These are phyloP conservation scores for Muricea muricata DNA, from an alignment of 92 coral and sea anemone genomes.

Conservation along the genomic window DNA sequence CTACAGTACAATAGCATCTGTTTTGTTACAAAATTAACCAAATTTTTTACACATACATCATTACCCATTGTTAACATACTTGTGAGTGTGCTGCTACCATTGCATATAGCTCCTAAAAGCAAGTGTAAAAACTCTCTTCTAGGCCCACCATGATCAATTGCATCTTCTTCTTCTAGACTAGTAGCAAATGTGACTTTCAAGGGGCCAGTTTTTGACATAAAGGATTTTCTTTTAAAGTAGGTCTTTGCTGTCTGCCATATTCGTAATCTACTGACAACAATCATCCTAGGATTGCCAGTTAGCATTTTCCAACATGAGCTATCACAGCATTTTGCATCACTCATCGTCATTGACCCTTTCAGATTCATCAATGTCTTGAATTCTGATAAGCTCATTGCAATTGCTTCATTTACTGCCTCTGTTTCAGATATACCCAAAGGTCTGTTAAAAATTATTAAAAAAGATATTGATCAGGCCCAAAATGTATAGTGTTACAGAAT, in stretches of 20 bases:
- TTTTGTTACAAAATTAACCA: too few species aligned
- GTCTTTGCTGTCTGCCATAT: conserved; percentile 55
- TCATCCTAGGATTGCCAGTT: conserved; percentile 37
- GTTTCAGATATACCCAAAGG: conserved; percentile 60
- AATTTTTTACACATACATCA: too few species aligned
- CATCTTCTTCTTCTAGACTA: conserved; percentile 60
- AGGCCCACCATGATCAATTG: conserved; percentile 63
- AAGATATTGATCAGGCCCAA: too few species aligned
- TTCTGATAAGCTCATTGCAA: conserved; percentile 35
- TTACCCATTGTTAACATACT: too few species aligned
- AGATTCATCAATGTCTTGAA: conserved; percentile 45
- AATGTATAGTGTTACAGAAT: too few species aligned
- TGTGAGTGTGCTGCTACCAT: conserved; percentile 62
- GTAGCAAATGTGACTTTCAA: conserved; percentile 53
- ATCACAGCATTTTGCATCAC: conserved; percentile 14
- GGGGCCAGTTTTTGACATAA: conserved; percentile 43
- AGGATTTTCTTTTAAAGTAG: conserved; percentile 43
- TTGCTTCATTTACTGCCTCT: conserved; percentile 60
- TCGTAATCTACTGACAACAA: conserved; percentile 53
- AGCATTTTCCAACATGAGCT: conserved; percentile 54
- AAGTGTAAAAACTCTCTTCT: conserved; percentile 62
- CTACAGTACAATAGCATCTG: too few species aligned
- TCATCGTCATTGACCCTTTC: background rate
- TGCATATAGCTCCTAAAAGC: conserved; percentile 64
- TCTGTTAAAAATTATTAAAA: conserved; percentile 27